phyloP scores from a whole-genome alignment of 1,140 invertebrate genomes.

The Babylonia areolata region DNA sequence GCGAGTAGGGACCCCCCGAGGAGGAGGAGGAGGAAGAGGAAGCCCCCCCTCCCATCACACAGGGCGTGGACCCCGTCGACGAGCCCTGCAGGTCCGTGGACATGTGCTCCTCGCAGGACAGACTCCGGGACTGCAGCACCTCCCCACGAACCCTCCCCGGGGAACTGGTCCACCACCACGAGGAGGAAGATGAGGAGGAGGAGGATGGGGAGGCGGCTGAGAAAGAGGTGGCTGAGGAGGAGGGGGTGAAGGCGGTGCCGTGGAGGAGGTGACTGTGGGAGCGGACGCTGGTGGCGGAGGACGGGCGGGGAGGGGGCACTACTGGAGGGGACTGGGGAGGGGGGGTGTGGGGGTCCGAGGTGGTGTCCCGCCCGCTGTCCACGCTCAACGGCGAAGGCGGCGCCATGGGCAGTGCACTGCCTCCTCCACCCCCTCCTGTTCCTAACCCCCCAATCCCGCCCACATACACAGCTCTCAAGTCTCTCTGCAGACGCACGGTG shows the following conservation, averaged over 20 bases:
- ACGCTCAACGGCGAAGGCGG: conserved; percentile 47
- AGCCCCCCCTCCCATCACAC: conserved; percentile 48
- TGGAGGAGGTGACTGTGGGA: conserved; percentile 44
- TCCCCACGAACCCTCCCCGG: conserved; percentile 43
- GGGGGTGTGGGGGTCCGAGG: conserved; percentile 62
- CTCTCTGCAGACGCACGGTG: conserved; percentile 23
- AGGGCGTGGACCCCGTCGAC: conserved; percentile 53
- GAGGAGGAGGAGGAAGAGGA: conserved; percentile 45
- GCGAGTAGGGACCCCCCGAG: conserved; percentile 46
- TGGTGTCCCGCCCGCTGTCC: conserved; percentile 60
- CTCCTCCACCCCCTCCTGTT: background rate
- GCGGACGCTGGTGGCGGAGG: conserved; percentile 61
- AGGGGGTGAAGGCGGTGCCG: conserved; percentile 52
- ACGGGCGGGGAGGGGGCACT: conserved; percentile 68
- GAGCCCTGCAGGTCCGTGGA: conserved; percentile 11
- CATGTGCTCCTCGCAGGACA: conserved; percentile 71
- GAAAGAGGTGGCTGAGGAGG: background rate
- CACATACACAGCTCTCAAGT: too few species aligned
- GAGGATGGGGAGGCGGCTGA: conserved; percentile 54
- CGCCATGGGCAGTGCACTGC: conserved; percentile 26
- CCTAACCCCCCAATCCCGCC: conserved; percentile 27
- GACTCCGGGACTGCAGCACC: conserved; percentile 69
- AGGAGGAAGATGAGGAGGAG: background rate
- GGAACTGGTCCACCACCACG: conserved; percentile 52
- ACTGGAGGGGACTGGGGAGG: conserved; percentile 68